Percentiles rank a stretch among this genome's conserved stretches.
phyloP scores from a whole-genome alignment of 2,113 vertebrate genomes.

The Apistogramma diplotaenia region DNA sequence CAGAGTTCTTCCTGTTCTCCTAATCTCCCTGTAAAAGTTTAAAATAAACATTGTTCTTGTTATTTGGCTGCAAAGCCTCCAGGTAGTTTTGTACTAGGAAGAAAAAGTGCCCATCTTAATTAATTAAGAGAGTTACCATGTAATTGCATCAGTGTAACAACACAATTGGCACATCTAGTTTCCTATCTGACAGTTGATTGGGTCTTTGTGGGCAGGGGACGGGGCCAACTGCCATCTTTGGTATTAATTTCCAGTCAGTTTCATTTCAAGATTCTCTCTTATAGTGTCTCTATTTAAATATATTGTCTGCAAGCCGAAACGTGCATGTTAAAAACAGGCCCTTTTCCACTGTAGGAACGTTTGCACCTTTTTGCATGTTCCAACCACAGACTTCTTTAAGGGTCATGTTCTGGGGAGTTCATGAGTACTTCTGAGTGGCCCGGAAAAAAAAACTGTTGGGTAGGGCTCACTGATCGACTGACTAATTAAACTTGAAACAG shows the following conservation, averaged over 20 bases:
- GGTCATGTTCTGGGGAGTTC: background rate
- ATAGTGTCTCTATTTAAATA: background rate
- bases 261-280: background rate
- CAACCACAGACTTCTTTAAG: background rate
- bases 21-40: background rate
- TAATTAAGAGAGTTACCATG: background rate
- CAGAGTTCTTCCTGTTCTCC: background rate
- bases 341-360: background rate
- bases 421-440: background rate
- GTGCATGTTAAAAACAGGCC: background rate
- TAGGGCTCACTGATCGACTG: background rate
- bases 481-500: background rate
- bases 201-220: background rate
- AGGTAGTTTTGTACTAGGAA: rapidly evolving
- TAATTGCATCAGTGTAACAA: background rate
- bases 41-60: background rate
- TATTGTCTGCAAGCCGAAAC: background rate
- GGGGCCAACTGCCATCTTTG: background rate
- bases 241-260: background rate
- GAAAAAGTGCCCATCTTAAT: background rate
- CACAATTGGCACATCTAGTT: background rate
- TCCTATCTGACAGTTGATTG: background rate
- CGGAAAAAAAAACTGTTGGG: background rate
- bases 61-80: background rate
- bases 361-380: background rate